Conservation (phyloP, 2,888 invertebrate genomes). For the Steinernema carpocapsae region DNA sequence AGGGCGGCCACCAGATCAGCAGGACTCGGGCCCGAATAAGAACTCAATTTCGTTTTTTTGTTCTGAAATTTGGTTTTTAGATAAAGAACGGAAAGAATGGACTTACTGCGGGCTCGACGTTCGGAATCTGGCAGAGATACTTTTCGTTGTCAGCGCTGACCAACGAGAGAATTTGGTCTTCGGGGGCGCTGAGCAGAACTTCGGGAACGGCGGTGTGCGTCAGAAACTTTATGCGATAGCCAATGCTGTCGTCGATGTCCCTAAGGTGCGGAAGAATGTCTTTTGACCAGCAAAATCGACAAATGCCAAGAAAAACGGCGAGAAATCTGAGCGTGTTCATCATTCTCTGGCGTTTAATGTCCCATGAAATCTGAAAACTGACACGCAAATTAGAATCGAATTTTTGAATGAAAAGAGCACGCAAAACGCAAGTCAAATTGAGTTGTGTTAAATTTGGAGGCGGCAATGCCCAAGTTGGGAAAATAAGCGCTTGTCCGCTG, state of each 20-base stretch:
- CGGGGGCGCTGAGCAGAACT: not conserved
- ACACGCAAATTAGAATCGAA: no score
- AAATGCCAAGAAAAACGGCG: not conserved
- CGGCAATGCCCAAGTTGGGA: no score
- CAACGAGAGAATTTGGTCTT: not conserved
- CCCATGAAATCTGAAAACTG: conserved; percentile 1
- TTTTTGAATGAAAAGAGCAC: no score
- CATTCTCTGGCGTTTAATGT: not conserved
- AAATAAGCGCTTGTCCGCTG: no score
- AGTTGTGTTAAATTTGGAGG: no score
- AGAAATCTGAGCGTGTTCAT: not conserved
- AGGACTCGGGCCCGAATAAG: conserved; percentile 48
- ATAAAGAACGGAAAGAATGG: not conserved
- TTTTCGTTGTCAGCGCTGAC: conserved; percentile 44
- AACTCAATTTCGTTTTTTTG: conserved; percentile 38
- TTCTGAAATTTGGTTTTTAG: conserved; percentile 36
- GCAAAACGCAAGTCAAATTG: no score
- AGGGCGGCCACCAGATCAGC: conserved; percentile 44
- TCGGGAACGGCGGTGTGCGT: not conserved
- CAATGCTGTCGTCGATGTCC: conserved; percentile 14
- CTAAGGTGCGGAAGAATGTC: conserved; percentile 12
- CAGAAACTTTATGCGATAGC: conserved; percentile 4
- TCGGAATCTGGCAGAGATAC: conserved; percentile 43
- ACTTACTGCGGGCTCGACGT: conserved; percentile 38
- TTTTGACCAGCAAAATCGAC: not conserved